These are phyloP conservation scores for Arctocebus calabarensis DNA, from an alignment of 2,797 vertebrate genomes.

Conservation along the genomic window DNA sequence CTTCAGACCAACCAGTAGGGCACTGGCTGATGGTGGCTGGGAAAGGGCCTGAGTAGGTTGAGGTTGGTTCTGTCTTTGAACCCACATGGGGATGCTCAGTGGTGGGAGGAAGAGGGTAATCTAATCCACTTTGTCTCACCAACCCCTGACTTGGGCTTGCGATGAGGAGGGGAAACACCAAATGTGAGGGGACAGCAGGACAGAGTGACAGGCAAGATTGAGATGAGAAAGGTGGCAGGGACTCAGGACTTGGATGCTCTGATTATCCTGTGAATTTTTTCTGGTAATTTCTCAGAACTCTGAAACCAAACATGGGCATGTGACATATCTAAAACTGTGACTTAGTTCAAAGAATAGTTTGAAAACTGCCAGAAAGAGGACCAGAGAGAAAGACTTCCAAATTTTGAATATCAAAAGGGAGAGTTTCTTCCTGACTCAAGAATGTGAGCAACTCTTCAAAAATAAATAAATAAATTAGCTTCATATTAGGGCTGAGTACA, in stretches of 20 bases:
- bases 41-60: background rate
- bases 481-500: no score
- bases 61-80: background rate
- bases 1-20: background rate
- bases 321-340: background rate
- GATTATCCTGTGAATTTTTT: background rate
- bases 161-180: background rate
- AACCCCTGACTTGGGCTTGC: background rate
- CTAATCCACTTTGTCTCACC: background rate
- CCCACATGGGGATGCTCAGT: no score
- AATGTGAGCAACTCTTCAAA: background rate
- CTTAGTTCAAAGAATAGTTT: background rate
- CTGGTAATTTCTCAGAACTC: background rate
- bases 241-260: background rate
- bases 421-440: background rate
- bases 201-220: background rate
- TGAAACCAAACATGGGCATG: background rate
- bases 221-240: background rate
- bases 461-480: no score
- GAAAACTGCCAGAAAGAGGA: background rate
- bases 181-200: background rate
- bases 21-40: no score
- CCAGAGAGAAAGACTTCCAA: background rate
- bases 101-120: background rate
- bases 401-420: background rate